These are phyloP conservation scores for Ooceraea biroi DNA, from an alignment of 1,140 invertebrate species.

Conservation along the genomic window DNA sequence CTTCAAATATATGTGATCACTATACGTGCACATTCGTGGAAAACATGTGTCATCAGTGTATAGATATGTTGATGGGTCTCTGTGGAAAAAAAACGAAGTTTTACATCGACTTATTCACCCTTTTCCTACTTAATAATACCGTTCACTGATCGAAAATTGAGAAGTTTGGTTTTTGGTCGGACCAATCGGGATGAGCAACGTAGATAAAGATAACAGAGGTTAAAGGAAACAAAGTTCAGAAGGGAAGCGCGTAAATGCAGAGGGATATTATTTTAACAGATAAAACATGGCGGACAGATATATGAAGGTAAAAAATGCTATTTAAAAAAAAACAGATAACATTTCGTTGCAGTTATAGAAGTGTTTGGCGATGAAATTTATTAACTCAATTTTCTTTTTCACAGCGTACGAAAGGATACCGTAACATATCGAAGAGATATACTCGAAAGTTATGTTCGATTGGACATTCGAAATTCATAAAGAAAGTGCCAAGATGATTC, in stretches of 20 bases:
- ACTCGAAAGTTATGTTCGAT: not conserved
- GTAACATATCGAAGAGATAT: not conserved
- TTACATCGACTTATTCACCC: slow-evolving; percentile 14
- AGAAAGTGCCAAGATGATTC: not conserved
- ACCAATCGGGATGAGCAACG: not conserved
- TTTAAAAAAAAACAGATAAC: not conserved
- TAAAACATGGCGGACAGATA: not conserved
- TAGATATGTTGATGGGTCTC: slow-evolving; percentile 38
- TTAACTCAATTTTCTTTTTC: not conserved
- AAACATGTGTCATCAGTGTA: not conserved
- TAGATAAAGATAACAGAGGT: not conserved
- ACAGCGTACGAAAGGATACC: not conserved
- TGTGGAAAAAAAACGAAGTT: not conserved
- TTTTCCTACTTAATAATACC: not conserved
- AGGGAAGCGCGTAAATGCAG: no score
- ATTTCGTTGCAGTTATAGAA: not conserved
- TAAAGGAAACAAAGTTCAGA: not conserved
- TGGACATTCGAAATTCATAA: not conserved
- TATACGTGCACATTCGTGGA: not conserved
- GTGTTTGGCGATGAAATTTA: not conserved
- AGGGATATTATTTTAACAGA: slow-evolving; percentile 8
- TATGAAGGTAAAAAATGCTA: not conserved
- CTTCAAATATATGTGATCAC: slow-evolving; percentile 6
- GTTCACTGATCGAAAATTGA: not conserved
- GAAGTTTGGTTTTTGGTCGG: not conserved